Percentiles rank a stretch among this genome's conserved stretches.
phyloP scores from a whole-genome alignment of 2,888 invertebrate genomes.

The Polietes domitor region DNA sequence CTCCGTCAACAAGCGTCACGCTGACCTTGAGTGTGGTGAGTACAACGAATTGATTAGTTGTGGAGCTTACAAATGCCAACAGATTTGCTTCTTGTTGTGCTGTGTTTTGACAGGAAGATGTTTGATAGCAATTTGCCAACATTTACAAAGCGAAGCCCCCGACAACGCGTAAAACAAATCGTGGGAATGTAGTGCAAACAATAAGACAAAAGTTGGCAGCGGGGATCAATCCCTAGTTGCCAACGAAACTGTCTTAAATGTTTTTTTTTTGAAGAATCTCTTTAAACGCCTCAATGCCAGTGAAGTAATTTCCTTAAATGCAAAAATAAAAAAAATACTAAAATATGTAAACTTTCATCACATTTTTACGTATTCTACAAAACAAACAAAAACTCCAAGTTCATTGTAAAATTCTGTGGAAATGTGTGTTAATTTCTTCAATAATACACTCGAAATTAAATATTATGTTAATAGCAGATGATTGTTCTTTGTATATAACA shows the following conservation, averaged over 20 bases:
- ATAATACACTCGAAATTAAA: not conserved
- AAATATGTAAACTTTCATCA: not conserved
- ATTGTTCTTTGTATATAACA: too few species aligned
- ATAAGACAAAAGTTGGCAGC: not conserved
- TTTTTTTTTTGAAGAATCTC: too few species aligned
- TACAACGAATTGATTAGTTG: conserved; percentile 42
- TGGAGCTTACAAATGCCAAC: conserved; percentile 4
- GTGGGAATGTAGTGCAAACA: conserved; percentile 28
- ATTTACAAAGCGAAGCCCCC: not conserved
- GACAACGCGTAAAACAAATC: not conserved
- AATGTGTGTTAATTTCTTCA: too few species aligned
- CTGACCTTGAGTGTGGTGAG: conserved; percentile 31
- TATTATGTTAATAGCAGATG: too few species aligned
- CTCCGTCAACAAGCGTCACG: not conserved
- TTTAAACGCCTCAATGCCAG: too few species aligned
- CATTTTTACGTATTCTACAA: not conserved
- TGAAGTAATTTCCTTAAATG: too few species aligned
- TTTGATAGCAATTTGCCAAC: not conserved
- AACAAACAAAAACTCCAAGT: not conserved
- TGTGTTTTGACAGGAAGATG: conserved; percentile 20
- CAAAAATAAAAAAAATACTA: not conserved
- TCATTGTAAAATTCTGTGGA: too few species aligned
- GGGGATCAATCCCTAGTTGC: not conserved
- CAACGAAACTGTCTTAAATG: too few species aligned
- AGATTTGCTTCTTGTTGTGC: too few species aligned